Evolutionary conservation across 2,113 vertebrate genomes (phyloP).

Genomic region (Nestor notabilis): DNA sequence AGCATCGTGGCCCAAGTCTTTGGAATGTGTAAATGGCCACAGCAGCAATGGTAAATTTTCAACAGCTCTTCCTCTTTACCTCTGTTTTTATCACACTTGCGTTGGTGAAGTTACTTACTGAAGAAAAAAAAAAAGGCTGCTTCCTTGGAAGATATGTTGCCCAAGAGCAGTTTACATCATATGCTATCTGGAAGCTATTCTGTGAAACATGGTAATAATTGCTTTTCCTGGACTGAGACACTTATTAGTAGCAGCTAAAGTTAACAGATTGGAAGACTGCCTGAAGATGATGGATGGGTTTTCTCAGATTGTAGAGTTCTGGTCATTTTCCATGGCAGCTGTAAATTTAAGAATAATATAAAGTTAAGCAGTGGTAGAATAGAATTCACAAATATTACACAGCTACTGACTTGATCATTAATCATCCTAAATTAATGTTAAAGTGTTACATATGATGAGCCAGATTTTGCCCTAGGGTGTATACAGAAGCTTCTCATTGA

Average conservation of each 20-base stretch:
- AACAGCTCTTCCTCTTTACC: neutral
- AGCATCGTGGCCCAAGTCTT: neutral
- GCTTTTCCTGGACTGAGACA: constrained; percentile 81
- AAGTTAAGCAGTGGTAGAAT: constrained; percentile 36
- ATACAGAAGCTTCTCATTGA: constrained; percentile 28
- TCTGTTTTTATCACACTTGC: neutral
- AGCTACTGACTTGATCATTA: constrained; percentile 30
- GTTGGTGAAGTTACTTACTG: neutral
- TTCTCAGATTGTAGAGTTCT: constrained; percentile 84
- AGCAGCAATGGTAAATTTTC: neutral
- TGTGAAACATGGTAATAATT: constrained; percentile 73
- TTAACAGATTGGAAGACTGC: constrained; percentile 73
- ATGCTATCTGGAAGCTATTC: constrained; percentile 78
- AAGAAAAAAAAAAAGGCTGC: neutral
- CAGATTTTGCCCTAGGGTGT: constrained; percentile 10
- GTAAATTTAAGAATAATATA: constrained; percentile 64
- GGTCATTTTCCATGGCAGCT: constrained; percentile 87
- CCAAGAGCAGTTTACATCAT: constrained; percentile 26
- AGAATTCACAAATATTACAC: constrained; percentile 35
- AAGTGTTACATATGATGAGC: constrained; percentile 23
- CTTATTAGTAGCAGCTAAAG: constrained; percentile 89
- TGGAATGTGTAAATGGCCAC: neutral
- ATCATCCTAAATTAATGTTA: constrained; percentile 50
- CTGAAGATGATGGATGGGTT: constrained; percentile 82
- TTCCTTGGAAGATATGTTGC: constrained; percentile 14